Evolutionary conservation across 2,113 vertebrate species (phyloP), one percentile per base, ranked within the genome.

Genomic region (Sterna hirundo): DNA sequence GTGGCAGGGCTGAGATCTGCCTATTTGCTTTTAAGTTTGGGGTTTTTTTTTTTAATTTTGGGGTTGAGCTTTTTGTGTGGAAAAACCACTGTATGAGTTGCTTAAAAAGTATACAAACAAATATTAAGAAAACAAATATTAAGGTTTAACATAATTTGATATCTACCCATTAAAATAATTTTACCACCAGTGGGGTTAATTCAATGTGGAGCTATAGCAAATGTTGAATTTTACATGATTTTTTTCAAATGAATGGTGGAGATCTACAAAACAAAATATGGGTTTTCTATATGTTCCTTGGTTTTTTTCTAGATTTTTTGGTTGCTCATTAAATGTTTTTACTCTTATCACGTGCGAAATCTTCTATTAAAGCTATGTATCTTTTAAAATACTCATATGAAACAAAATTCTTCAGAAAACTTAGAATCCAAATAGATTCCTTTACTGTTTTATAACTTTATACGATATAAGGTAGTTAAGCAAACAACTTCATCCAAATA

Each of bases 11-110:
- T 89, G 16, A 85, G 30, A 40, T 14, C 7, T 54, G 10, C 5
- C 12, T 70, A 21, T 34, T 38, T 60, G 10, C 2, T 85, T 70
- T 70, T 30, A 57, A 60, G 11, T 18, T 27, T 19, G 3, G 38
- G 38, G 7, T 38, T 17, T 30, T 54, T 10, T 4, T 32, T 52
- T 22, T 32, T 27, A 4, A 13, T 13, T 46, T 20, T 2, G 23
- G 4, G 4, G 6, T 66, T 66, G 25, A 9, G 4, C 13, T 27
- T 65, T 74, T 36, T 6, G 4, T 36, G 1, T 25, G 1, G 9
- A 25, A 3, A 3, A 83, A 74, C 0, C 12, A 17, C 14, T 36
- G 8, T 17, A 42, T 65, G 13, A 66, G 23, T 46, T 76, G 12
- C 34, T 58, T 74, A 26, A 46, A 58, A 78, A 66, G 3, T 17